These are phyloP conservation scores for Eriocheir sinensis DNA, from an alignment of 1,140 invertebrate species.

Conservation along the genomic window DNA sequence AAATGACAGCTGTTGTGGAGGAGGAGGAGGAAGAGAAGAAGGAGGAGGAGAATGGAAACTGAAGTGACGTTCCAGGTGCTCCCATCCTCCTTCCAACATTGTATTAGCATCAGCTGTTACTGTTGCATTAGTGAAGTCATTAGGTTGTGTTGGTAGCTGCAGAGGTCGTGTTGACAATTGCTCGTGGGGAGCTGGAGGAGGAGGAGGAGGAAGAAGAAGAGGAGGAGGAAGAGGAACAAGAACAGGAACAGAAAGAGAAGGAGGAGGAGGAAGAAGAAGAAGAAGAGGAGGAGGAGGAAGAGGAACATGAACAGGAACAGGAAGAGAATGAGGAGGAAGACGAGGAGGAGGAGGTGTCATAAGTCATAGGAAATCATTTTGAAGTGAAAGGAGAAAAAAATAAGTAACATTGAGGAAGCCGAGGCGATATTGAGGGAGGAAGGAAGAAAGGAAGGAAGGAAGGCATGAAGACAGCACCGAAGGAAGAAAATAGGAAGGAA, in stretches of 20 bases:
- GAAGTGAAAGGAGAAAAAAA: not conserved
- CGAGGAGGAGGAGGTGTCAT: not conserved
- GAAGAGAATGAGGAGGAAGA: not conserved
- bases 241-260: not conserved
- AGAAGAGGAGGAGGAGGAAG: not conserved
- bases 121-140: constrained; percentile 3
- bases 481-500: too few species aligned
- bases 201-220: not conserved
- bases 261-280: not conserved
- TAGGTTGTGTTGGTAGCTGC: not conserved
- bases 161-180: not conserved
- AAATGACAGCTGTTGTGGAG: too few species aligned
- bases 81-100: not conserved
- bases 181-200: not conserved
- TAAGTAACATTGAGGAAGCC: not conserved
- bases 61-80: not conserved
- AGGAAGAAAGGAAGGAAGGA: not conserved
- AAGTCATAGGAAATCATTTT: too few species aligned
- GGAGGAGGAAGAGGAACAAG: not conserved
- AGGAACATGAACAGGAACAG: not conserved
- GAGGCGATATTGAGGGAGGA: not conserved
- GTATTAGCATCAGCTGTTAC: not conserved
- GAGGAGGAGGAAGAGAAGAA: not conserved
- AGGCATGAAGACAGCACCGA: too few species aligned
- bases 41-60: not conserved